These are phyloP conservation scores for Genyomyrus donnyi DNA, from an alignment of 2,113 vertebrate genomes.

Conservation along the genomic window DNA sequence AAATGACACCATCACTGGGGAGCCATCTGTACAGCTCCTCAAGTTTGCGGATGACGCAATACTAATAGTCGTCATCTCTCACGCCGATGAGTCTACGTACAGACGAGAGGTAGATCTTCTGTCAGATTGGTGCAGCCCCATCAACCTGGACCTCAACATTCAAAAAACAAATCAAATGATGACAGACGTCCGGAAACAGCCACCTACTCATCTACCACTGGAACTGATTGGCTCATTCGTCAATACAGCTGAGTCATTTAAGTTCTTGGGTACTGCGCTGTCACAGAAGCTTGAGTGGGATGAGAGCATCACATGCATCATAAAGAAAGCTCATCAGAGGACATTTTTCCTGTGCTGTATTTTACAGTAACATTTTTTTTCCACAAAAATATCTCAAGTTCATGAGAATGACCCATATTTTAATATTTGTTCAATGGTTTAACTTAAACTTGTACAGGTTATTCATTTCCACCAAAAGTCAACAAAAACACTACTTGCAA, in stretches of 20 bases:
- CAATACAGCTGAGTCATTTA: background rate
- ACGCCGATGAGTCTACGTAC: background rate
- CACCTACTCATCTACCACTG: background rate
- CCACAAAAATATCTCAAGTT: background rate
- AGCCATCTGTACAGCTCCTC: background rate
- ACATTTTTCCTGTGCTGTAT: background rate
- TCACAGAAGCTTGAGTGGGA: background rate
- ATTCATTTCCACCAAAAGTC: background rate
- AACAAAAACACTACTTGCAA: background rate
- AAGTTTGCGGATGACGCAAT: background rate
- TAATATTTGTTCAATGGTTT: background rate
- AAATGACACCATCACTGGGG: background rate
- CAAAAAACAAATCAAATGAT: background rate
- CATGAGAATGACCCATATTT: background rate
- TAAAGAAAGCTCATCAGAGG: background rate
- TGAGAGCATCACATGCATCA: background rate
- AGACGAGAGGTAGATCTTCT: background rate
- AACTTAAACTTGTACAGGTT: background rate
- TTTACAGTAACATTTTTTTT: background rate
- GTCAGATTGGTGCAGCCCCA: background rate
- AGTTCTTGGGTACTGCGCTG: background rate
- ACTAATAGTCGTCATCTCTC: background rate
- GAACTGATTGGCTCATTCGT: background rate
- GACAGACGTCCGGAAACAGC: background rate
- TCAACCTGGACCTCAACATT: background rate